phyloP scores from a whole-genome alignment of 2,888 invertebrate species.

The Sarcophaga rosellei region DNA sequence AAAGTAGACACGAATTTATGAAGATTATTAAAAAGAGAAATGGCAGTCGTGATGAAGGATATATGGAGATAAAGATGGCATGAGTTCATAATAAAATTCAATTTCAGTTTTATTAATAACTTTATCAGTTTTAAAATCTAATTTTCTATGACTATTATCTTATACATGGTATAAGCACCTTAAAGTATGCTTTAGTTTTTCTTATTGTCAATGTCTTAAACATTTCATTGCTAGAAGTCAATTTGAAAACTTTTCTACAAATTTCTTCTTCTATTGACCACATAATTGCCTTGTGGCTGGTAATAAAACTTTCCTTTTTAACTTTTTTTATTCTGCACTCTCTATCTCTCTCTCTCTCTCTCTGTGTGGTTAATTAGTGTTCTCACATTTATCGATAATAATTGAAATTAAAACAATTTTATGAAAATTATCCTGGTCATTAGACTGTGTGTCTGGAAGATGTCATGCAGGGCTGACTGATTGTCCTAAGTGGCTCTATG shows the following conservation, averaged over 20 bases:
- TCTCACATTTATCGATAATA: background rate
- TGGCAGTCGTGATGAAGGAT: background rate
- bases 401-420: background rate
- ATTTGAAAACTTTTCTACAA: background rate
- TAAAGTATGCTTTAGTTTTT: background rate
- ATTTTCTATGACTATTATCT: background rate
- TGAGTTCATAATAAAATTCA: background rate
- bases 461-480: background rate
- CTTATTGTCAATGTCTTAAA: background rate
- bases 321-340: background rate
- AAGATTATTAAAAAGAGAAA: background rate
- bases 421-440: no score
- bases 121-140: no score
- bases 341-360: background rate
- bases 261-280: background rate
- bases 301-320: background rate
- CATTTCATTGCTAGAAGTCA: background rate
- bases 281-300: background rate
- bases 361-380: background rate
- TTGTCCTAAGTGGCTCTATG: no score
- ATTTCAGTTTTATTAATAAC: no score
- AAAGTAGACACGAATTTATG: background rate
- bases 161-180: background rate
- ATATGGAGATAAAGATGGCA: background rate
- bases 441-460: no score